Conservation (phyloP, 2,797 vertebrate genomes). For the Myripristis jacobus region DNA sequence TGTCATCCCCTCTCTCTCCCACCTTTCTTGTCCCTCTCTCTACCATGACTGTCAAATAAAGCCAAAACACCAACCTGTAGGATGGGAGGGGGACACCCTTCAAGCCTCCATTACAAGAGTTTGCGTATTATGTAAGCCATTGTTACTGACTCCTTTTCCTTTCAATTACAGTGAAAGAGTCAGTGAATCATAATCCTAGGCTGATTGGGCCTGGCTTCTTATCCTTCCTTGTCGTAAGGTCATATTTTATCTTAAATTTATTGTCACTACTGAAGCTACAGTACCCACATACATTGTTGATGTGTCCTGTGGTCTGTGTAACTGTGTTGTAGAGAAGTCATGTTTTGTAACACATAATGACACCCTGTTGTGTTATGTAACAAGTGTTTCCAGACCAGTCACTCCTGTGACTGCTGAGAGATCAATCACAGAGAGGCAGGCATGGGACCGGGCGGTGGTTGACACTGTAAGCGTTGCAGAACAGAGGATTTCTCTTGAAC, state of each 20-base stretch:
- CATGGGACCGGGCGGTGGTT: constrained; percentile 39
- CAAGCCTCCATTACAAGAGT: constrained; percentile 23
- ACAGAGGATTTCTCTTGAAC: too few relatives aligned
- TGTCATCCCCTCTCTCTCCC: too few relatives aligned
- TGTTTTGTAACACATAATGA: constrained; percentile 47
- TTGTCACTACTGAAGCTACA: neutral
- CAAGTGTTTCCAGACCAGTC: constrained; percentile 47
- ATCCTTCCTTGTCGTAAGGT: constrained; percentile 13
- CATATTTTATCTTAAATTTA: constrained; percentile 9
- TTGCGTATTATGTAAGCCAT: constrained; percentile 61
- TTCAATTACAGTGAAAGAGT: constrained; percentile 35
- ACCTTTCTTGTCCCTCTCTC: too few relatives aligned
- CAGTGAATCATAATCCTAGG: constrained; percentile 30
- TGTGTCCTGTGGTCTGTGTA: neutral
- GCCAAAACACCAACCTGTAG: too few relatives aligned
- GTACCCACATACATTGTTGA: neutral
- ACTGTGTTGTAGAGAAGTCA: constrained; percentile 37
- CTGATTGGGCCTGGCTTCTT: constrained; percentile 35
- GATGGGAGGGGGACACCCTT: constrained; percentile 12
- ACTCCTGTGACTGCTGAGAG: constrained; percentile 26
- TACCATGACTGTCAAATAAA: too few relatives aligned
- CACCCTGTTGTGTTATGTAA: constrained; percentile 70
- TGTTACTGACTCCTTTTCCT: constrained; percentile 49
- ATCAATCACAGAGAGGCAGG: constrained; percentile 59
- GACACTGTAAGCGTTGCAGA: neutral